Conservation (phyloP, 2,797 vertebrate genomes). For the Micromesistius poutassou region DNA sequence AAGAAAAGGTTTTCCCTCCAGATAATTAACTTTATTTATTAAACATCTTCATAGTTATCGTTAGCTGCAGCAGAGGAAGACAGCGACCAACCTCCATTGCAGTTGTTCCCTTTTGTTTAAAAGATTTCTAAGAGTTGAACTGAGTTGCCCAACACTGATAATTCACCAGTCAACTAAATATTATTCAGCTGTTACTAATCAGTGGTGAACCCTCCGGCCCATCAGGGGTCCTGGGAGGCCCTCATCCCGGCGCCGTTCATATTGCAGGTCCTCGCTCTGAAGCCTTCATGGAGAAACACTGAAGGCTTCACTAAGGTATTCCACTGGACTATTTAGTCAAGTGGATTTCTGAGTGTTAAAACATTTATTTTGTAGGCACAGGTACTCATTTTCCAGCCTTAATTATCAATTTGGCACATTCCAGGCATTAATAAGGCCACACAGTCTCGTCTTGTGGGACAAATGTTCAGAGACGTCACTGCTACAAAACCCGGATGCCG, state of each 20-base stretch:
- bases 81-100: conserved; percentile 46
- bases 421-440: conserved; percentile 36
- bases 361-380: conserved; percentile 61
- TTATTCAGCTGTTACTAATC: background rate
- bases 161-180: conserved; percentile 6
- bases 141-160: conserved; percentile 26
- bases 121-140: conserved; percentile 26
- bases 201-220: background rate
- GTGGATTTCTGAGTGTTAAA: background rate
- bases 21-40: conserved; percentile 61
- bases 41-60: conserved; percentile 54
- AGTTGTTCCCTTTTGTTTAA: conserved; percentile 64
- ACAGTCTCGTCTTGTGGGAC: conserved; percentile 38
- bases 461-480: conserved; percentile 38
- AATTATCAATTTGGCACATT: conserved; percentile 67
- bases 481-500: conserved; percentile 37
- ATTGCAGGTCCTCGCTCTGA: background rate
- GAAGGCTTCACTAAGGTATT: background rate
- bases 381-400: conserved; percentile 42
- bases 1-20: conserved; percentile 27
- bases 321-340: background rate
- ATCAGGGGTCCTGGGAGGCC: conserved; percentile 23
- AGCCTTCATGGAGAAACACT: background rate
- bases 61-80: conserved; percentile 50
- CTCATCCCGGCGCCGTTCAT: conserved; percentile 33